Evolutionary conservation across 2,888 invertebrate species (phyloP).

Genomic region (Keiferia lycopersicella): DNA sequence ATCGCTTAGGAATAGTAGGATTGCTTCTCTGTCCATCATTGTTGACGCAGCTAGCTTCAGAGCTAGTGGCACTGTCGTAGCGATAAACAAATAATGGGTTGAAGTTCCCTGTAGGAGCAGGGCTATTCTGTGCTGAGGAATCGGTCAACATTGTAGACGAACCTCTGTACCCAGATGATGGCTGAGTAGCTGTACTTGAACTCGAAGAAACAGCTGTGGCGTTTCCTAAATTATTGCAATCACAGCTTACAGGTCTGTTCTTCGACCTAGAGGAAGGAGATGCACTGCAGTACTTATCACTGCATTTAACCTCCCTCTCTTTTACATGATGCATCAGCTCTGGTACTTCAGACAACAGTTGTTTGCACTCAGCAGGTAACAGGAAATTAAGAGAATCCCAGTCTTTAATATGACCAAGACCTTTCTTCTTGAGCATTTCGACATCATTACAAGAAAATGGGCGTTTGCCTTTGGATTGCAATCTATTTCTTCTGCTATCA

Average conservation of each 20-base stretch:
- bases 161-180: slow-evolving; percentile 92
- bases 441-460: slow-evolving; percentile 92
- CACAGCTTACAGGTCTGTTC: slow-evolving; percentile 82
- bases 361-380: slow-evolving; percentile 91
- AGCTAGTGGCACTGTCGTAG: slow-evolving; percentile 88
- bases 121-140: slow-evolving; percentile 87
- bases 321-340: slow-evolving; percentile 86
- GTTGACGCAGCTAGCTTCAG: slow-evolving; percentile 86
- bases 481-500: slow-evolving; percentile 65
- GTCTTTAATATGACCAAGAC: slow-evolving; percentile 92
- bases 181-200: slow-evolving; percentile 88
- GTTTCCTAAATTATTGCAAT: slow-evolving; percentile 79
- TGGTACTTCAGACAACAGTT: slow-evolving; percentile 89
- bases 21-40: slow-evolving; percentile 71
- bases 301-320: slow-evolving; percentile 72
- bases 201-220: slow-evolving; percentile 83
- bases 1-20: slow-evolving; percentile 85
- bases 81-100: slow-evolving; percentile 91
- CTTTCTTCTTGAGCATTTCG: slow-evolving; percentile 89
- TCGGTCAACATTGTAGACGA: slow-evolving; percentile 91
- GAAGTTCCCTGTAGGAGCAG: slow-evolving; percentile 80
- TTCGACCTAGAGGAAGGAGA: slow-evolving; percentile 76
- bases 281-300: slow-evolving; percentile 69
- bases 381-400: slow-evolving; percentile 96
- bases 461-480: slow-evolving; percentile 74